These are phyloP conservation scores for Tokudaia muenninki DNA, from an alignment of 2,797 vertebrate genomes.

Conservation along the genomic window DNA sequence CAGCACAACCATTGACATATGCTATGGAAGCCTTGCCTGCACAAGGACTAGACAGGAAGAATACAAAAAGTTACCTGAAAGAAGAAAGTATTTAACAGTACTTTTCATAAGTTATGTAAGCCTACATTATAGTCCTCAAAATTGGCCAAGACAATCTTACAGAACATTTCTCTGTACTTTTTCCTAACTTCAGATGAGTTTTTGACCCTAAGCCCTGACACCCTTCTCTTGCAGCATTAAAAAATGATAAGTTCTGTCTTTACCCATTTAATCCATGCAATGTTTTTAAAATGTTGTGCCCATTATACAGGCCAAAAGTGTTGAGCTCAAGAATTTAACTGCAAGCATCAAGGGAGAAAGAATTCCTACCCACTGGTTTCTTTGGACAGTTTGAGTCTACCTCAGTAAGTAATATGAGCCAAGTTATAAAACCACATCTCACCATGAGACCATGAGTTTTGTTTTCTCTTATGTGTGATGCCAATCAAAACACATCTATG, in stretches of 20 bases:
- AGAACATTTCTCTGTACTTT: neutral
- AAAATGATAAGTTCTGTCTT: conserved; percentile 29
- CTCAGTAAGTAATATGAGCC: neutral
- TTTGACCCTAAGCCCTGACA: neutral
- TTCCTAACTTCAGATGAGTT: neutral
- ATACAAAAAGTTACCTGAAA: neutral
- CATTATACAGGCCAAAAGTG: neutral
- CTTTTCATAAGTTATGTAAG: neutral
- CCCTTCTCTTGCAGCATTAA: conserved; percentile 20
- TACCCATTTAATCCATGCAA: conserved; percentile 8
- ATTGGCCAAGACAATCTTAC: neutral
- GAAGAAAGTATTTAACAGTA: neutral
- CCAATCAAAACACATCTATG: neutral
- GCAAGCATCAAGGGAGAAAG: neutral
- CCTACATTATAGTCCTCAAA: neutral
- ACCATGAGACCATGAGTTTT: neutral
- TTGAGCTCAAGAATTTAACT: conserved; percentile 18
- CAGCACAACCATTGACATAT: neutral
- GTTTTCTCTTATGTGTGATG: conserved; percentile 32
- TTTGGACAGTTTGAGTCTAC: neutral
- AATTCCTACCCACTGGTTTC: neutral
- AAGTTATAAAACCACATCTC: neutral
- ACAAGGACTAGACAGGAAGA: neutral
- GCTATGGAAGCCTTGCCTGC: neutral
- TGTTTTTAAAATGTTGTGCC: neutral